Base-by-base conservation (phyloP, 2,888 invertebrate species). In the Pristionchus fissidentatus region DNA sequence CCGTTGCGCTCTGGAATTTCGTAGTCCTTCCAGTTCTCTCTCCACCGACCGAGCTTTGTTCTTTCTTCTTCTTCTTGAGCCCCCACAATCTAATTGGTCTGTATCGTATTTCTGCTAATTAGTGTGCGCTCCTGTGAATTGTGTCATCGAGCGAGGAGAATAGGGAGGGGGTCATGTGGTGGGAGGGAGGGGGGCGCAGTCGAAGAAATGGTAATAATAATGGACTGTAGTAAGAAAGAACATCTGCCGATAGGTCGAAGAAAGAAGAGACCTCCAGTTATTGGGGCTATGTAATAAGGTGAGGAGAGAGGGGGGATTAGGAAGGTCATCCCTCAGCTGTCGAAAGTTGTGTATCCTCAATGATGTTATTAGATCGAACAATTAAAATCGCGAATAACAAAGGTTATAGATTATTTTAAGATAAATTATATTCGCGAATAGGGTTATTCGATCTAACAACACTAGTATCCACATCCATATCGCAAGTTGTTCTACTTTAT, bases 151-250 rank as follows among this genome's bases (percentile, higher is more conserved):
- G 70, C 26, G 70, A 70, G 70, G 70, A 41, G 22, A n/a, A n/a
- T n/a, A n/a, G n/a, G n/a, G 66, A 43, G 70, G 70, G 70, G 70
- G 70, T 70, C 70, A 70, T 70, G 70, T 70, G 70, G 70, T 43
- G 70, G 70, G 70, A 10, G 10, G 60, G 29, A 26, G 52, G 19
- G n/a, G 57, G n/a, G n/a, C n/a, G n/a, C n/a, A n/a, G n/a, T n/a
- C n/a, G n/a, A n/a, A n/a, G 15, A 66, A 66, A 41, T 43, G 43
- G 41, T 70, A 43, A 70, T 70, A 70, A 70, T 70, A 41, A 70
- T 70, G 70, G 43, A 70, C 70, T 70, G n/a, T 8, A 19, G 62
- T 32, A 62, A 62, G 35, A n/a, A 43, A 70, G 70, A 70, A 43
- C 70, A 70, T 70, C 70, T 70, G 70, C 70, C 26, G 41, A 41